These are phyloP conservation scores for Microplitis demolitor DNA, from an alignment of 1,140 invertebrate genomes.

Conservation along the genomic window DNA sequence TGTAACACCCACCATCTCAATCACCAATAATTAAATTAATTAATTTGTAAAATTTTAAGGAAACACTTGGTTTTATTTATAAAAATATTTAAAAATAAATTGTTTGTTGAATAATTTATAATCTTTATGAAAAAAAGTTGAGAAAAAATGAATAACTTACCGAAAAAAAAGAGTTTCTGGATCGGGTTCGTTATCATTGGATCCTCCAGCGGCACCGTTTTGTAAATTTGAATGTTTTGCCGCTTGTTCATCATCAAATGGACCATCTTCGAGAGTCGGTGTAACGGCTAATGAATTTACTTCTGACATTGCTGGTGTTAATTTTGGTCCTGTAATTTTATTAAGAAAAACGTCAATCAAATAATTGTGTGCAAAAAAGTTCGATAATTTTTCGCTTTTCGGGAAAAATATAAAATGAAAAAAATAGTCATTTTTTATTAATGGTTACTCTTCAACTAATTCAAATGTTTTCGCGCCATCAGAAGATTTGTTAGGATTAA, in stretches of 20 bases:
- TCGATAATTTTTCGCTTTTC: no score
- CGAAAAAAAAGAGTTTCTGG: slow-evolving; percentile 55
- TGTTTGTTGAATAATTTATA: not conserved
- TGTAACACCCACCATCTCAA: no score
- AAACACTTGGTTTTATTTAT: not conserved
- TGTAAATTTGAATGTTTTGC: slow-evolving; percentile 28
- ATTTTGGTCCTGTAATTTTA: slow-evolving; percentile 47
- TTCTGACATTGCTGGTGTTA: slow-evolving; percentile 42
- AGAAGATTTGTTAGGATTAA: not conserved
- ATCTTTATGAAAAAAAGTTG: not conserved
- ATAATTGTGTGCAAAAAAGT: no score
- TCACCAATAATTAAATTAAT: no score
- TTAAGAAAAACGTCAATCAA: no score
- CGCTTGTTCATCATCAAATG: slow-evolving; percentile 29
- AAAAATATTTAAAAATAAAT: not conserved
- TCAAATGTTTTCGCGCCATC: not conserved
- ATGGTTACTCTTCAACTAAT: no score
- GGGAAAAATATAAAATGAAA: no score
- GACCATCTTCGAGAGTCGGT: slow-evolving; percentile 40
- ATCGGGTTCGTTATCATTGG: slow-evolving; percentile 39
- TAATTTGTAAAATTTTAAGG: no score
- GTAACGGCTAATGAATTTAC: slow-evolving; percentile 42
- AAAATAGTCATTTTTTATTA: no score
- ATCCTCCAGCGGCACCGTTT: slow-evolving; percentile 31
- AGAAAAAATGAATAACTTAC: slow-evolving; percentile 30